Conservation (phyloP, 1,140 invertebrate species). For the Lordiphosa mommai region DNA sequence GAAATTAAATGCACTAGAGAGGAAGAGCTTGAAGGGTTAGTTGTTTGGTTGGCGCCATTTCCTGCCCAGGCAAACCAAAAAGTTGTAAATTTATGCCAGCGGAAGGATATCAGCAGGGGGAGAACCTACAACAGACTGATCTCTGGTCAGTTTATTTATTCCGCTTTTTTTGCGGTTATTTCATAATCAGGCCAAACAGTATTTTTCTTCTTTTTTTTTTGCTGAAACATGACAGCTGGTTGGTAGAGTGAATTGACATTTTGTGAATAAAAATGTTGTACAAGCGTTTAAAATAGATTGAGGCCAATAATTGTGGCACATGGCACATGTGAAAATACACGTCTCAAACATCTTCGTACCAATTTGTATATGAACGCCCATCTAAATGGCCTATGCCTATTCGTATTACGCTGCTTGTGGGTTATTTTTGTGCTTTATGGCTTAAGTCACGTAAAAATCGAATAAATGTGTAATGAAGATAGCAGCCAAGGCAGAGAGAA, state of each 20-base stretch:
- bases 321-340: constrained; percentile 15
- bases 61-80: constrained; percentile 50
- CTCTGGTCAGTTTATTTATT: constrained; percentile 40
- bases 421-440: constrained; percentile 68
- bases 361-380: constrained; percentile 55
- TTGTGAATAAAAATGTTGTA: constrained; percentile 22
- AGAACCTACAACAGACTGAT: constrained; percentile 33
- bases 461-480: constrained; percentile 69
- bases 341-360: constrained; percentile 32
- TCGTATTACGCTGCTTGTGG: constrained; percentile 16
- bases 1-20: constrained; percentile 42
- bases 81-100: constrained; percentile 58
- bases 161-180: not conserved
- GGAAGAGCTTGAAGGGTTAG: constrained; percentile 42
- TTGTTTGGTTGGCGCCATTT: constrained; percentile 54
- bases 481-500: not conserved
- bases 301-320: constrained; percentile 63
- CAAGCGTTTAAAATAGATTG: constrained; percentile 63
- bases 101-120: constrained; percentile 58
- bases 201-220: constrained; percentile 18
- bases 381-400: constrained; percentile 25
- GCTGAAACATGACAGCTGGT: constrained; percentile 26
- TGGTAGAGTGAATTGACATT: constrained; percentile 39
- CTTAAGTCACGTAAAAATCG: constrained; percentile 67
- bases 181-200: constrained; percentile 31